Evolutionary conservation across 2,888 invertebrate genomes (phyloP).

Genomic region (Gastrophysa polygoni): DNA sequence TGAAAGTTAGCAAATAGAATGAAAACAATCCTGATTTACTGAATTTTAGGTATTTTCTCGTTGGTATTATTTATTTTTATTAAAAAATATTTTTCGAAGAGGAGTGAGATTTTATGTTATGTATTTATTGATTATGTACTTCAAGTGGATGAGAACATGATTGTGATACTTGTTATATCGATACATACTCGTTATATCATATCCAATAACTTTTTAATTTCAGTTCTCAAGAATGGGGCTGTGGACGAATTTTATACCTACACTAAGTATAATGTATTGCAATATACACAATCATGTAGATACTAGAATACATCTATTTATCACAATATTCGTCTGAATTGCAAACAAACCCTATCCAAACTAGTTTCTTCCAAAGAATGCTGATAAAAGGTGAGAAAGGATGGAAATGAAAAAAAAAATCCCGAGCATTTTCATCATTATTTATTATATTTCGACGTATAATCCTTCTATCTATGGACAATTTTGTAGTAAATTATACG

Average conservation of each 20-base stretch:
- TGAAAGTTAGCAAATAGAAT: constrained; percentile 21
- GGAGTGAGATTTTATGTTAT: constrained; percentile 13
- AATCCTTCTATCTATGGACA: constrained; percentile 44
- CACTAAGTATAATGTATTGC: constrained; percentile 45
- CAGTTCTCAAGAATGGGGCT: constrained; percentile 47
- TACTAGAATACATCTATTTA: constrained; percentile 44
- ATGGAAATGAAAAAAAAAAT: too few relatives aligned
- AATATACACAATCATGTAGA: constrained; percentile 51
- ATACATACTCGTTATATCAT: constrained; percentile 41
- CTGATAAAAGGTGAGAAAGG: too few relatives aligned
- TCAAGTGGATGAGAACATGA: constrained; percentile 36
- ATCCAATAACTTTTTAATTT: constrained; percentile 38
- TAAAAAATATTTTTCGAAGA: constrained; percentile 15
- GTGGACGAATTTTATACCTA: constrained; percentile 49
- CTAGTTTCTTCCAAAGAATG: too few relatives aligned
- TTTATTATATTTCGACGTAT: constrained; percentile 30
- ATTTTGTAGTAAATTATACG: constrained; percentile 41
- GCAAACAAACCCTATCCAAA: neutral
- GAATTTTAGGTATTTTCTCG: neutral
- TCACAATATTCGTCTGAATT: constrained; percentile 21
- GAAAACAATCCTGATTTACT: constrained; percentile 20
- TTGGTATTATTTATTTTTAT: constrained; percentile 11
- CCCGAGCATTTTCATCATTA: neutral
- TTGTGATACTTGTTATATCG: constrained; percentile 47
- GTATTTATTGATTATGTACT: constrained; percentile 21